A percentile compares a stretch with the other conserved stretches of the same genome.
Conservation (phyloP, 2,113 vertebrate genomes). For the Macrotus californicus region DNA sequence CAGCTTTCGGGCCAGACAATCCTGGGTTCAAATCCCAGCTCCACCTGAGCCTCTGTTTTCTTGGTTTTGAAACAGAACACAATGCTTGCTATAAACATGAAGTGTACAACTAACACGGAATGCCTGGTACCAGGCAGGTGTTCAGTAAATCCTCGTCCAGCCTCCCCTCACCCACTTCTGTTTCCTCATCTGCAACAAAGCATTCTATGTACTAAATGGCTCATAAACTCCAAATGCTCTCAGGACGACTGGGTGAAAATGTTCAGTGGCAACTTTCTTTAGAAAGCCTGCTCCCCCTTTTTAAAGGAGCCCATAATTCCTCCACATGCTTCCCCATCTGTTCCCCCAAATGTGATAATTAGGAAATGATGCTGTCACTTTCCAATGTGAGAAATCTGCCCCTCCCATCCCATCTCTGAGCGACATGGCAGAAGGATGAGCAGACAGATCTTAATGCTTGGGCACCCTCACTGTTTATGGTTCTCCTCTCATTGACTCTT, state of each 20-base stretch:
- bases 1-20: background rate
- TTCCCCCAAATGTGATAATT: slow-evolving; percentile 83
- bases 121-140: background rate
- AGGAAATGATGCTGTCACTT: slow-evolving; percentile 75
- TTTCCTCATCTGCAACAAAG: slow-evolving; percentile 25
- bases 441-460: background rate
- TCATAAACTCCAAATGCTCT: slow-evolving; percentile 57
- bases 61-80: background rate
- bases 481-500: background rate
- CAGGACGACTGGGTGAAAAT: slow-evolving; percentile 72
- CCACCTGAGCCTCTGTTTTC: background rate
- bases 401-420: slow-evolving; percentile 1
- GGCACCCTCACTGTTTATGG: no score
- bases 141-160: background rate
- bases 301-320: slow-evolving; percentile 73
- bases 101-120: background rate
- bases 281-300: slow-evolving; percentile 42
- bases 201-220: background rate
- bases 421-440: slow-evolving; percentile 39
- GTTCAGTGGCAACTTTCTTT: slow-evolving; percentile 76
- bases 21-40: background rate
- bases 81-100: background rate
- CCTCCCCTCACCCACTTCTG: background rate
- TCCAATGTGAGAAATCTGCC: slow-evolving; percentile 42
- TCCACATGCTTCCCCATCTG: slow-evolving; percentile 84